Conservation (phyloP, 2,113 vertebrate species). For the Siniperca knerii region DNA sequence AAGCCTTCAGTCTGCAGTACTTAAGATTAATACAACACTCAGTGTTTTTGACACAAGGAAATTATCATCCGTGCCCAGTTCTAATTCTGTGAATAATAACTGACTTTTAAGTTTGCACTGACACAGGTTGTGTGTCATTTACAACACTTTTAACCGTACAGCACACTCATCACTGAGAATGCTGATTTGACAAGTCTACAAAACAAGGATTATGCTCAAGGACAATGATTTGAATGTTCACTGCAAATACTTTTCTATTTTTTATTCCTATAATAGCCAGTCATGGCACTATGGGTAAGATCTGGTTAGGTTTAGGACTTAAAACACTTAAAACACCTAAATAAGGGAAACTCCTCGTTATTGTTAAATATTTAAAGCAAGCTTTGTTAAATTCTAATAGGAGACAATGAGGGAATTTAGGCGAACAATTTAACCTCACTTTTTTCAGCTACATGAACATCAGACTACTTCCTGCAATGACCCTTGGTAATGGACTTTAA, state of each 20-base stretch:
- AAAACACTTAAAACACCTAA: not conserved
- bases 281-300: not conserved
- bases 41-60: slow-evolving; percentile 23
- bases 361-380: not conserved
- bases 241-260: not conserved
- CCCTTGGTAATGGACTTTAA: too few species aligned
- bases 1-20: slow-evolving; percentile 33
- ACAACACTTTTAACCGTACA: not conserved
- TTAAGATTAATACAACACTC: slow-evolving; percentile 32
- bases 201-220: not conserved
- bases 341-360: not conserved
- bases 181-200: not conserved
- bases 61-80: slow-evolving; percentile 33
- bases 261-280: not conserved
- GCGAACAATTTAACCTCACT: not conserved
- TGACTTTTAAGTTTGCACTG: not conserved
- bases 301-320: not conserved
- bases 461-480: not conserved
- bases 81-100: not conserved
- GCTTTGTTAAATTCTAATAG: not conserved
- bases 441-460: not conserved
- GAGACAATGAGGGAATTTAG: not conserved
- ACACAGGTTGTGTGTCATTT: slow-evolving; percentile 2
- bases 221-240: not conserved
- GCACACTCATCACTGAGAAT: not conserved